Evolutionary conservation across 1,140 invertebrate genomes (phyloP).

Genomic region (Drosophila funebris): DNA sequence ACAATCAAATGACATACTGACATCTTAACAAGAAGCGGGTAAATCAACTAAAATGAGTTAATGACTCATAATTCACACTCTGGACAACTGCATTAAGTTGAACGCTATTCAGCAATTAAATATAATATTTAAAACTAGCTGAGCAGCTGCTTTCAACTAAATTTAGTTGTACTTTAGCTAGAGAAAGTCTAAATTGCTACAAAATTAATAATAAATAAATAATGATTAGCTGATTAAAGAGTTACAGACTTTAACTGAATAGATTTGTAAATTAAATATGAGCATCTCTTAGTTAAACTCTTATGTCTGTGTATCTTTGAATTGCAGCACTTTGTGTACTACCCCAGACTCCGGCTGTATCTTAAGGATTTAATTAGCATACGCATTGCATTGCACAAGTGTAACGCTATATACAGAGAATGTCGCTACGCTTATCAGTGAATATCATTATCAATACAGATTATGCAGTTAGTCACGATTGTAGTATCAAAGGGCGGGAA

Average conservation of each 20-base stretch:
- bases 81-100: background rate
- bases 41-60: background rate
- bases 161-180: no score
- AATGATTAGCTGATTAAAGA: no score
- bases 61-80: background rate
- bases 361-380: no score
- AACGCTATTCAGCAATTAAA: background rate
- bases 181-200: no score
- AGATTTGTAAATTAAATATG: no score
- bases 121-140: background rate
- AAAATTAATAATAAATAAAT: no score
- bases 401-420: background rate
- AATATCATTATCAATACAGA: slow-evolving; percentile 21
- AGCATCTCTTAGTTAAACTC: background rate
- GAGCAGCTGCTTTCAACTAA: background rate
- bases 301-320: background rate
- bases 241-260: no score
- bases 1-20: background rate
- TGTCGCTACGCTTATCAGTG: background rate
- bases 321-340: no score
- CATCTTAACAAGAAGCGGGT: background rate
- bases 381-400: slow-evolving; percentile 2
- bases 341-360: no score
- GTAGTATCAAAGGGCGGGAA: slow-evolving; percentile 4
- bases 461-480: slow-evolving; percentile 44